Conservation (phyloP, 2,113 vertebrate genomes). For the Spermophilus dauricus region DNA sequence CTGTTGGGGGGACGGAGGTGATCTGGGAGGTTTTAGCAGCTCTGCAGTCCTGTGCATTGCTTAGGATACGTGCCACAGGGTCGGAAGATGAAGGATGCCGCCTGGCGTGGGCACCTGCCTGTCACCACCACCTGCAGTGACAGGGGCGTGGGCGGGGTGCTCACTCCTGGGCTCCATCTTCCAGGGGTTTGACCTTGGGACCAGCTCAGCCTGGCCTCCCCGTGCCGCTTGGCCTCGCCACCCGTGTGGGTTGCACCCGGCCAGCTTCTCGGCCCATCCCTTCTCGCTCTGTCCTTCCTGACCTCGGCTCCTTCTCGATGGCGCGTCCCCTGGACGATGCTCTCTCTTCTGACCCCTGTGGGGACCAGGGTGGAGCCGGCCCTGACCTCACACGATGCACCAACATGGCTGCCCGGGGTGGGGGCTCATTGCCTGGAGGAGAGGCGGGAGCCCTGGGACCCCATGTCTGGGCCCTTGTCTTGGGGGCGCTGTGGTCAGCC, state of each 20-base stretch:
- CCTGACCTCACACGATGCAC: too few species aligned
- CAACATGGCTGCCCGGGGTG: too few species aligned
- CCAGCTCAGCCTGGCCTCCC: neutral
- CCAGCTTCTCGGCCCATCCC: accelerated
- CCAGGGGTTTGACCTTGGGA: accelerated
- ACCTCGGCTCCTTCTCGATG: neutral
- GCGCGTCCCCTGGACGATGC: neutral
- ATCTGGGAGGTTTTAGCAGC: neutral
- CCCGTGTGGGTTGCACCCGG: neutral
- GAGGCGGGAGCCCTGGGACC: neutral
- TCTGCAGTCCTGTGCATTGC: neutral
- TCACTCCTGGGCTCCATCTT: neutral
- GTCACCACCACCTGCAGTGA: neutral
- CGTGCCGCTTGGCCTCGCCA: neutral
- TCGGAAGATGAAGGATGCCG: neutral
- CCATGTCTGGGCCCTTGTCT: neutral
- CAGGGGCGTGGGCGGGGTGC: neutral
- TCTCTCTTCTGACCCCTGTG: neutral
- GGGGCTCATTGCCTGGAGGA: neutral
- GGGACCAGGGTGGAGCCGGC: too few species aligned
- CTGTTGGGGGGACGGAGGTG: neutral
- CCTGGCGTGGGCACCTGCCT: neutral
- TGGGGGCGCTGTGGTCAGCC: neutral
- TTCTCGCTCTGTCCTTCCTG: neutral
- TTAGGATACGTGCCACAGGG: neutral